Evolutionary conservation across 92 coral and sea anemone species (phyloP).

Genomic region (Heliopora coerulea): DNA sequence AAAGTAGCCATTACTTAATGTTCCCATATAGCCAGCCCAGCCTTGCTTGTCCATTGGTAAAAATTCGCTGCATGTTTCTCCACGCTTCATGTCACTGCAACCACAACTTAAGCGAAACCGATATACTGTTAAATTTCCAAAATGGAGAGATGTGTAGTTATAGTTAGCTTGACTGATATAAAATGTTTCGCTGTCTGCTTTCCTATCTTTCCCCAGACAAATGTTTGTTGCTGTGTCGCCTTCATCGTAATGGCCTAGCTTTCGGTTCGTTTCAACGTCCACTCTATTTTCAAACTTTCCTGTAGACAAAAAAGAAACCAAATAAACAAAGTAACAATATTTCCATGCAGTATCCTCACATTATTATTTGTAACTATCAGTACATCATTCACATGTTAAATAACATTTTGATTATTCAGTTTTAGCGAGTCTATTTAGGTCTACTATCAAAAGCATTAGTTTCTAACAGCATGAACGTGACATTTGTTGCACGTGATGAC

Average conservation of each 20-base stretch:
- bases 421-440: too few relatives aligned
- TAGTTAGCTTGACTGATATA: slow-evolving; percentile 78
- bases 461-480: too few relatives aligned
- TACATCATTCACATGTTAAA: too few relatives aligned
- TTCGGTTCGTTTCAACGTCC: slow-evolving; percentile 59
- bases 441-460: too few relatives aligned
- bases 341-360: too few relatives aligned
- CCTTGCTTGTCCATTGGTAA: slow-evolving; percentile 89
- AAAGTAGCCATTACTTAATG: slow-evolving; percentile 81
- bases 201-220: slow-evolving; percentile 75
- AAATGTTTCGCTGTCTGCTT: slow-evolving; percentile 60
- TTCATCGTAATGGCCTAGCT: slow-evolving; percentile 83
- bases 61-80: slow-evolving; percentile 69
- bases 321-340: background rate
- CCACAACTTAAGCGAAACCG: slow-evolving; percentile 75
- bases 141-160: slow-evolving; percentile 80
- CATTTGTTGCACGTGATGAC: too few relatives aligned
- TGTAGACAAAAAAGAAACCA: background rate
- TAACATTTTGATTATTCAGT: too few relatives aligned
- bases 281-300: slow-evolving; percentile 71
- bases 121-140: slow-evolving; percentile 82
- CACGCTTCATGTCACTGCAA: slow-evolving; percentile 60
- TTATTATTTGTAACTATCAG: too few relatives aligned
- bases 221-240: slow-evolving; percentile 93
- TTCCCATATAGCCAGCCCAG: slow-evolving; percentile 99